Base-by-base conservation (phyloP, 2,888 invertebrate genomes). In the Theretra japonica region DNA sequence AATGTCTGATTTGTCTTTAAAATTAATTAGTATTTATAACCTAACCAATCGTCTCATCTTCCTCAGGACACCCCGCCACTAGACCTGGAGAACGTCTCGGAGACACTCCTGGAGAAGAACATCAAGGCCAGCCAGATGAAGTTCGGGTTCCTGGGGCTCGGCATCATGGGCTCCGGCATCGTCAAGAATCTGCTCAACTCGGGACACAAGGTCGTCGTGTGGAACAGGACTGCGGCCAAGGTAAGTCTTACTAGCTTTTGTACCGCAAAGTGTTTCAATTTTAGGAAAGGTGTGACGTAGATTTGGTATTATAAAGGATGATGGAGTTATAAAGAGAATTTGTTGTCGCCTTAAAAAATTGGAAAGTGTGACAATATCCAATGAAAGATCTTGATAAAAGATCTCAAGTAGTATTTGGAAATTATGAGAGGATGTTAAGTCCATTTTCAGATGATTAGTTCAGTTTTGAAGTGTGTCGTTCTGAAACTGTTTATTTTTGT, bases 111-210 rank as follows among this genome's bases (percentile, higher is more conserved):
- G 81, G 97, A 97, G 83, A 98, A 98, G 90, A 97, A 98, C 79
- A 98, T 99, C 77, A 96, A 96, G 75, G 97, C 99, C 0, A 98
- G 98, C 28, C 95, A 96, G 77, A 95, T 97, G 91, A 97, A 97
- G 85, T 99, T 99, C 88, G 99, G 99, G 41, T 99, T 99, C 92
- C 96, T 99, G 41, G 99, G 99, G 0, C 95, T 99, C 50, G 99
- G 99, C 72, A 98, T 98, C 86, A 99, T 99, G 97, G 99, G 99
- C 69, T 96, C 97, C 74, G 98, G 98, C 33, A 97, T 99, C 86
- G 98, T 99, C 23, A 98, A 98, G 95, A 99, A 99, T 90, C 95
- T 99, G 71, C 96, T 99, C 83, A 97, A 97, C 90, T 98, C 98
- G 5, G 99, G 99, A 0, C 99, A 99, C 88, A 97, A 97, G 85